Evolutionary conservation across 2,113 vertebrate species (phyloP).

Genomic region (Trematomus loennbergii): DNA sequence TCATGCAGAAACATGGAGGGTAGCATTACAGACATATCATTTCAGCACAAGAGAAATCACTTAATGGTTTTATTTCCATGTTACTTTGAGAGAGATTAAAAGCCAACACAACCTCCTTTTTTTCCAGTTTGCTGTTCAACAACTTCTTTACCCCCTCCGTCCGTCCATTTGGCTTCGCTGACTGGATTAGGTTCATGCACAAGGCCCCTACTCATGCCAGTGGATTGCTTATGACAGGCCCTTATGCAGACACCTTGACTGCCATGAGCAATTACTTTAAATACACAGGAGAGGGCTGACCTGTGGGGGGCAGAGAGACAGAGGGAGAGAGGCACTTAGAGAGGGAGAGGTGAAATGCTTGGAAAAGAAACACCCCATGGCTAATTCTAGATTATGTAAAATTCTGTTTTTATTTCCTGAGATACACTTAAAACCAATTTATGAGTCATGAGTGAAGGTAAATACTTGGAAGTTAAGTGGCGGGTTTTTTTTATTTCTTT

Average conservation of each 20-base stretch:
- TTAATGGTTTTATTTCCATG: slow-evolving; percentile 21
- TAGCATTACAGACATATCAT: not conserved
- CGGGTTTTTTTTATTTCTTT: not conserved
- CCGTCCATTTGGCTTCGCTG: slow-evolving; percentile 56
- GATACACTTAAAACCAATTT: slow-evolving; percentile 30
- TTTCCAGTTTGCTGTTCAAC: slow-evolving; percentile 36
- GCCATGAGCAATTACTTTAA: slow-evolving; percentile 79
- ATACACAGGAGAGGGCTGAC: slow-evolving; percentile 71
- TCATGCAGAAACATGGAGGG: not conserved
- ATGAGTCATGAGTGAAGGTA: slow-evolving; percentile 2
- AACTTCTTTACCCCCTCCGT: slow-evolving; percentile 52
- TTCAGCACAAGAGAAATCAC: not conserved
- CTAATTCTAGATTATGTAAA: slow-evolving; percentile 44
- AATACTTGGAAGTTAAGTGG: slow-evolving; percentile 6
- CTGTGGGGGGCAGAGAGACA: slow-evolving; percentile 35
- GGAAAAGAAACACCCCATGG: slow-evolving; percentile 34
- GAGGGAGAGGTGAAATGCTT: slow-evolving; percentile 29
- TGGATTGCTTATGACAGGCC: slow-evolving; percentile 81
- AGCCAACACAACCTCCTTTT: slow-evolving; percentile 30
- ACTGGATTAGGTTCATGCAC: slow-evolving; percentile 76
- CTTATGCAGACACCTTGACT: slow-evolving; percentile 81
- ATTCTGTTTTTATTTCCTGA: slow-evolving; percentile 16
- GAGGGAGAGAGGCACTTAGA: slow-evolving; percentile 29
- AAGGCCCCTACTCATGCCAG: slow-evolving; percentile 75
- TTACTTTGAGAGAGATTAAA: slow-evolving; percentile 49